A percentile compares a stretch with the other conserved stretches of the same genome.
phyloP scores from a whole-genome alignment of 2,888 invertebrate species.

The Seira ritae region DNA sequence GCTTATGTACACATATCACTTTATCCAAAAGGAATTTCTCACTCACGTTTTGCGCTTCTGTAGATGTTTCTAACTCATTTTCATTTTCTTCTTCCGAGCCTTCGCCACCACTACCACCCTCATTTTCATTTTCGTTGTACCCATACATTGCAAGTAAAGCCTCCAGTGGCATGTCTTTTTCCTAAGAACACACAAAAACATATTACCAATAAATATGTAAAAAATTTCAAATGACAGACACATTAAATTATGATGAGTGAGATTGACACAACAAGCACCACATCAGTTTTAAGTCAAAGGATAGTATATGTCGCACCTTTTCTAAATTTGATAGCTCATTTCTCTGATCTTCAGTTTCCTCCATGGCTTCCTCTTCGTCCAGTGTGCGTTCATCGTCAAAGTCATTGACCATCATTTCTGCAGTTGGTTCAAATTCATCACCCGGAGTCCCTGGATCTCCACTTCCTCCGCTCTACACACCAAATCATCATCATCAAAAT shows the following conservation, averaged over 20 bases:
- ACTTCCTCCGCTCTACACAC: conserved; percentile 32
- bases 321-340: conserved; percentile 93
- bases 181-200: conserved; percentile 79
- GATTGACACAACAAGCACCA: conserved; percentile 11
- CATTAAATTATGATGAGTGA: background rate
- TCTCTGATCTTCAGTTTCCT: conserved; percentile 91
- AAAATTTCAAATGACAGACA: background rate
- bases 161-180: conserved; percentile 97
- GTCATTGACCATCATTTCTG: conserved; percentile 98
- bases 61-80: conserved; percentile 58
- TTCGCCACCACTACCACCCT: conserved; percentile 74
- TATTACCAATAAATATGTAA: conserved; percentile 22
- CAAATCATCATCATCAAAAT: background rate
- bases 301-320: conserved; percentile 78
- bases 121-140: conserved; percentile 77
- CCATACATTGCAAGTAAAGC: conserved; percentile 94
- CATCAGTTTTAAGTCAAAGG: too few species aligned
- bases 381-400: conserved; percentile 97
- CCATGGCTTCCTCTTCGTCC: conserved; percentile 97
- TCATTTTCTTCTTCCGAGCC: conserved; percentile 74
- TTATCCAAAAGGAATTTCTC: too few species aligned
- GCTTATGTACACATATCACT: too few species aligned
- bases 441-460: conserved; percentile 69
- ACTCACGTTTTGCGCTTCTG: conserved; percentile 38
- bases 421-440: conserved; percentile 89